These are phyloP conservation scores for Hippocampus barbouri DNA, from an alignment of 2,113 vertebrate species.

Conservation along the genomic window DNA sequence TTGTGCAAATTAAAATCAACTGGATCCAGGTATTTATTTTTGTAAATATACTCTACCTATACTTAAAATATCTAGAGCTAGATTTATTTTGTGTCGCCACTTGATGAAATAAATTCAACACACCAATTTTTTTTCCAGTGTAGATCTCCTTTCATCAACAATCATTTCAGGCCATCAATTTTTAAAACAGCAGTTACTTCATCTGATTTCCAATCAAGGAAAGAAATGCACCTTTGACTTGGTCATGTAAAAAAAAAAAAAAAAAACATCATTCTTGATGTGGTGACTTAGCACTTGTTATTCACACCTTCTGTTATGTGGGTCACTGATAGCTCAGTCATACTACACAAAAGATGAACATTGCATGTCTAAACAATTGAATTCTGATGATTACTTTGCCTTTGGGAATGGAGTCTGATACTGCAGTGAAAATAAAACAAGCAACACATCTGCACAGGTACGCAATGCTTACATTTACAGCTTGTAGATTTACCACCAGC, in stretches of 20 bases:
- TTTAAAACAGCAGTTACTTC: not conserved
- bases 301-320: not conserved
- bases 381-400: too few species aligned
- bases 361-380: too few species aligned
- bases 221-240: not conserved
- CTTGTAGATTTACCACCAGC: conserved; percentile 49
- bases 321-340: not conserved
- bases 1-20: too few species aligned
- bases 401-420: not conserved
- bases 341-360: not conserved
- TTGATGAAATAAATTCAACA: too few species aligned
- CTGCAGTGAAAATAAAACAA: not conserved
- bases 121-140: too few species aligned
- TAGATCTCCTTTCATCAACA: too few species aligned
- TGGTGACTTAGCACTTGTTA: not conserved
- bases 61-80: too few species aligned
- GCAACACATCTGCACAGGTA: not conserved
- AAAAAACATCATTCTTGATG: not conserved
- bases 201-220: not conserved
- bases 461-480: conserved; percentile 37
- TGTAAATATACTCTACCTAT: too few species aligned
- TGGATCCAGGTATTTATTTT: too few species aligned
- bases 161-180: too few species aligned
- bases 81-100: too few species aligned
- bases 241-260: not conserved